Conservation (phyloP, 2,888 invertebrate genomes). For the Euplexia lucipara region DNA sequence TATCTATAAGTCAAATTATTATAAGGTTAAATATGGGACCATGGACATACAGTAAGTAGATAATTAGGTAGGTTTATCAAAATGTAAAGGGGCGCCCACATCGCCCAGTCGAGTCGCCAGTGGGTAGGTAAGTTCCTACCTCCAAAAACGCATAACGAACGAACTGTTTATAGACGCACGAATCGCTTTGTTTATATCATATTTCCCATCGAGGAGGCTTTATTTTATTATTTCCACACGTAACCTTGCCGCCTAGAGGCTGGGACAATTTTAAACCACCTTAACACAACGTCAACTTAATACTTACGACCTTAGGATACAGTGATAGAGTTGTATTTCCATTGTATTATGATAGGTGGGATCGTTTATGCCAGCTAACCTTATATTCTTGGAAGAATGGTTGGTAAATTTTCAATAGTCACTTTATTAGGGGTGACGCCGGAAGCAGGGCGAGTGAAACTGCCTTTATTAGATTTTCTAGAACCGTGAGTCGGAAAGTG, state of each 20-base stretch:
- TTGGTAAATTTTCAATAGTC: conserved; percentile 91
- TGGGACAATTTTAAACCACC: conserved; percentile 75
- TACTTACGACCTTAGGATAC: conserved; percentile 50
- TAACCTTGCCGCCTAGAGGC: conserved; percentile 70
- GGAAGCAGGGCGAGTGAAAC: conserved; percentile 86
- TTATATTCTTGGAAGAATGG: conserved; percentile 90
- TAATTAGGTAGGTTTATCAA: not conserved
- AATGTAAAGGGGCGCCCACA: not conserved
- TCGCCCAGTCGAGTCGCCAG: not conserved
- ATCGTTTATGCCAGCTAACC: conserved; percentile 85
- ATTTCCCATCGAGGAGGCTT: conserved; percentile 79
- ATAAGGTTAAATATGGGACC: not conserved
- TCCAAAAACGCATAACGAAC: conserved; percentile 15
- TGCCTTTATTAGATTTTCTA: conserved; percentile 90
- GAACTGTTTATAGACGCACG: conserved; percentile 47
- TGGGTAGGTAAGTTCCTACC: too few species aligned
- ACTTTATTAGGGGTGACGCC: conserved; percentile 89
- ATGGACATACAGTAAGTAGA: not conserved
- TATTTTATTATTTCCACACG: conserved; percentile 82
- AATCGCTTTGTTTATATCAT: conserved; percentile 79
- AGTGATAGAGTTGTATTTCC: conserved; percentile 63
- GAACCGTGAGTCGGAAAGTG: conserved; percentile 80
- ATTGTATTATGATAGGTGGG: conserved; percentile 60
- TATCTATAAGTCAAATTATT: not conserved
- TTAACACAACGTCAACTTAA: conserved; percentile 14